Percentiles rank a stretch among this genome's conserved stretches.
Conservation (phyloP, 2,113 vertebrate species). For the Micronisus gabar region DNA sequence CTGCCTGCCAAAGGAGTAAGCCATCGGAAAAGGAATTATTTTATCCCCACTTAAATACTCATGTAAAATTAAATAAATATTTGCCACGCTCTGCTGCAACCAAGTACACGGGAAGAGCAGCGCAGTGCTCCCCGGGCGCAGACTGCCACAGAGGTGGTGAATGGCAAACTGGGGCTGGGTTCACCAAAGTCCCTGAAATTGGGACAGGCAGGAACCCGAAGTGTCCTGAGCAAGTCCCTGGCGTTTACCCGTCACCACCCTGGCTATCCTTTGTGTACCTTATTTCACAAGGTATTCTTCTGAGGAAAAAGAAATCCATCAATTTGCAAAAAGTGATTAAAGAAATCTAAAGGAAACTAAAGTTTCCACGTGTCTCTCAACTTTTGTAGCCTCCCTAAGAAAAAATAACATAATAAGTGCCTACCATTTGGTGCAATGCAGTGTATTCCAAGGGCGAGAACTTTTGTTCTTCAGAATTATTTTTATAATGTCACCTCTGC, state of each 20-base stretch:
- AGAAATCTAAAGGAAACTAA: not conserved
- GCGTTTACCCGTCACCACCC: not conserved
- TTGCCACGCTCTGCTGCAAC: not conserved
- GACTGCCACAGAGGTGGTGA: not conserved
- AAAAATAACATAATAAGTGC: not conserved
- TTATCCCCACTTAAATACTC: not conserved
- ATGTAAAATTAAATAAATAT: not conserved
- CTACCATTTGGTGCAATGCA: constrained; percentile 33
- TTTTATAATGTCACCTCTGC: constrained; percentile 46
- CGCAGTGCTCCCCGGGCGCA: rapidly evolving
- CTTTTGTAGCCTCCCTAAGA: not conserved
- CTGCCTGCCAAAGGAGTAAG: not conserved
- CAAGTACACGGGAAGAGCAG: not conserved
- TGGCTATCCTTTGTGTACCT: not conserved
- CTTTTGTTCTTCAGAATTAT: constrained; percentile 32
- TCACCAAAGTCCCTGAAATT: not conserved
- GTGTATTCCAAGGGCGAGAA: constrained; percentile 18
- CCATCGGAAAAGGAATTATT: not conserved
- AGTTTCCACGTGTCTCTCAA: not conserved
- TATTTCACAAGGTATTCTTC: not conserved
- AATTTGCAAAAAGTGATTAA: not conserved
- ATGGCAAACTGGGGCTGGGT: not conserved
- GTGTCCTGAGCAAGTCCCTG: not conserved
- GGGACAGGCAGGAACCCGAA: not conserved
- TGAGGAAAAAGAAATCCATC: not conserved